Conservation (phyloP, 1,140 invertebrate genomes). For the Pinna nobilis region DNA sequence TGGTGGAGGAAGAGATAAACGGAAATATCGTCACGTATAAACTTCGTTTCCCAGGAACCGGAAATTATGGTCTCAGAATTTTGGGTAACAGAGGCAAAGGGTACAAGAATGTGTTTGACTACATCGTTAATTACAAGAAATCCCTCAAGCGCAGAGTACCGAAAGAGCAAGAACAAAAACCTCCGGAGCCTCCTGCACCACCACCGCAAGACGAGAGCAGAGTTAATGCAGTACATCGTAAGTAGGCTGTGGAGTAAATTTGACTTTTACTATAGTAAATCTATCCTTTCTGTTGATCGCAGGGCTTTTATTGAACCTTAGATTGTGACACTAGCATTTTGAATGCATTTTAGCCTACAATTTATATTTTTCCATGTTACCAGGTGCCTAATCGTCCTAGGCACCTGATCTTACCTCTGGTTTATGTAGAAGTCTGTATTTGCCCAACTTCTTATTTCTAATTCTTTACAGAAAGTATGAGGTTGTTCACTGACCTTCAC, state of each 20-base stretch:
- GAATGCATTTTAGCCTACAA: no score
- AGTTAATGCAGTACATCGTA: background rate
- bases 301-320: no score
- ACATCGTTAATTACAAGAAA: constrained; percentile 56
- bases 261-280: background rate
- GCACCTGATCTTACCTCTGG: no score
- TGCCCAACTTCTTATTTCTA: no score
- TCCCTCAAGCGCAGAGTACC: constrained; percentile 32
- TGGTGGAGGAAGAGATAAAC: constrained; percentile 44
- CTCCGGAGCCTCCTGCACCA: background rate
- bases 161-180: constrained; percentile 2
- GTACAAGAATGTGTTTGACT: constrained; percentile 51
- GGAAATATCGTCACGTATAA: constrained; percentile 49
- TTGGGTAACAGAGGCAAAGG: constrained; percentile 43
- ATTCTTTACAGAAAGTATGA: no score
- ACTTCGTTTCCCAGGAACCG: constrained; percentile 51
- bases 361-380: no score
- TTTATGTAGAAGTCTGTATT: no score
- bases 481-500: no score
- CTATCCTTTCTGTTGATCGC: no score
- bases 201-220: background rate
- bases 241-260: background rate
- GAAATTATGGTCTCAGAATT: constrained; percentile 57
- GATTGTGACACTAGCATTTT: no score
- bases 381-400: no score